Percentiles rank a stretch among this genome's conserved stretches.
These are phyloP conservation scores for Acanthopagrus latus DNA, from an alignment of 2,797 vertebrate species.

Conservation along the genomic window DNA sequence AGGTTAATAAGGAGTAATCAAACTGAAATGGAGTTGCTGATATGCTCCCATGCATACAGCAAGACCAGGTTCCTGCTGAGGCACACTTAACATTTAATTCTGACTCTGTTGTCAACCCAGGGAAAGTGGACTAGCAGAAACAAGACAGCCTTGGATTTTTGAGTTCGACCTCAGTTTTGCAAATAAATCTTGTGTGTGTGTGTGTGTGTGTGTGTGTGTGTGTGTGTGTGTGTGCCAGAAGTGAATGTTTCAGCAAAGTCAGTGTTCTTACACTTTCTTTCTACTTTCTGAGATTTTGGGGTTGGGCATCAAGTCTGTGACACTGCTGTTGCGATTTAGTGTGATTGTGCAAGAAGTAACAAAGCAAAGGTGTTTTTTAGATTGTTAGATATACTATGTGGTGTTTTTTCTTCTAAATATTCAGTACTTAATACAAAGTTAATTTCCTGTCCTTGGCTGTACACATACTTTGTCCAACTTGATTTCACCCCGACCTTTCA, in stretches of 20 bases:
- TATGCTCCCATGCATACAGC: background rate
- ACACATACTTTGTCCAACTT: too few relatives aligned
- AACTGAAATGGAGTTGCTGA: background rate
- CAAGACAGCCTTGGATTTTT: conserved; percentile 5
- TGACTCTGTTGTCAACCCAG: background rate
- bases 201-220: too few relatives aligned
- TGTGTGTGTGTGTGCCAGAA: background rate
- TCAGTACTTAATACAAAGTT: background rate
- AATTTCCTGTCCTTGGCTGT: background rate
- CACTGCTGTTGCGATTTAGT: background rate
- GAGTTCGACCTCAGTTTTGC: conserved; percentile 7
- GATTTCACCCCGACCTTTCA: background rate
- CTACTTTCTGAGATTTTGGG: background rate
- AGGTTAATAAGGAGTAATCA: too few relatives aligned
- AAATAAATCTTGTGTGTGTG: conserved; percentile 13
- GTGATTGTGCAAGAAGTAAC: background rate
- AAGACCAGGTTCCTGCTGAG: background rate
- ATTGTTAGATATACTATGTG: too few relatives aligned
- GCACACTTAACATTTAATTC: background rate
- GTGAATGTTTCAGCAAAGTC: background rate
- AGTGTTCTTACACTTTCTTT: background rate
- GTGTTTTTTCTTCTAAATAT: background rate
- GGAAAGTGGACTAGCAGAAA: background rate
- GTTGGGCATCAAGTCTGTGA: background rate
- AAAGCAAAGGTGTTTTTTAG: background rate